Percentiles rank a stretch among this genome's conserved stretches.
Evolutionary conservation across 2,113 vertebrate genomes (phyloP).

Genomic region (Rissa tridactyla): DNA sequence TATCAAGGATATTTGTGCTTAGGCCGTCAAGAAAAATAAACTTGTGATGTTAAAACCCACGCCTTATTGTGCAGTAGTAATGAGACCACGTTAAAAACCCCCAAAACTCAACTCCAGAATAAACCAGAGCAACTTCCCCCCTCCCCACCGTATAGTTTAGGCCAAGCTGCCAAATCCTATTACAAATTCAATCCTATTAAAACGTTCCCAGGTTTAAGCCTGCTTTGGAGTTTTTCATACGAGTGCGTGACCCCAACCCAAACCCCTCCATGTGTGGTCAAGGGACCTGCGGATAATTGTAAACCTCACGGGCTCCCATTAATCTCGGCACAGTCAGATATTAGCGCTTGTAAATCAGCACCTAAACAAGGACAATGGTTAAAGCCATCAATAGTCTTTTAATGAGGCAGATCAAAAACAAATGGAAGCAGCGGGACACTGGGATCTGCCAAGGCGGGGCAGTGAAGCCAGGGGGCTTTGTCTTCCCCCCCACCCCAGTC

Average conservation of each 20-base stretch:
- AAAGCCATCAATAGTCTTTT: conserved; percentile 88
- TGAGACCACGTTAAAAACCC: neutral
- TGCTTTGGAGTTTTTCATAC: conserved; percentile 83
- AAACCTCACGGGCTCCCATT: conserved; percentile 84
- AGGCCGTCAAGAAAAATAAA: neutral
- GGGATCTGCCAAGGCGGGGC: conserved; percentile 74
- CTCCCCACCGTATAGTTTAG: conserved; percentile 69
- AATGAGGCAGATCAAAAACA: conserved; percentile 91
- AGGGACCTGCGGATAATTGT: conserved; percentile 83
- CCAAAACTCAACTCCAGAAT: neutral
- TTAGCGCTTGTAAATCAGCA: conserved; percentile 88
- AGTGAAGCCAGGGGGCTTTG: conserved; percentile 70
- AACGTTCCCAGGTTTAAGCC: conserved; percentile 86
- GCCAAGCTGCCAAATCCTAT: conserved; percentile 85
- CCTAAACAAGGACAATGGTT: conserved; percentile 87
- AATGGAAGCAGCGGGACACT: conserved; percentile 83
- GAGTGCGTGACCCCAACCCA: conserved; percentile 79
- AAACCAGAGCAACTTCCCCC: neutral
- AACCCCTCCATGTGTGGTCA: conserved; percentile 86
- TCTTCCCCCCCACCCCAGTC: conserved; percentile 58
- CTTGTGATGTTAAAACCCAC: neutral
- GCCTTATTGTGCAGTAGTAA: conserved; percentile 12
- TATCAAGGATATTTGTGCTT: neutral
- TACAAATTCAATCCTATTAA: conserved; percentile 89
- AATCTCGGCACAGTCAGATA: conserved; percentile 85